These are phyloP conservation scores for Ataeniobius toweri DNA, from an alignment of 2,797 vertebrate genomes.

Conservation along the genomic window DNA sequence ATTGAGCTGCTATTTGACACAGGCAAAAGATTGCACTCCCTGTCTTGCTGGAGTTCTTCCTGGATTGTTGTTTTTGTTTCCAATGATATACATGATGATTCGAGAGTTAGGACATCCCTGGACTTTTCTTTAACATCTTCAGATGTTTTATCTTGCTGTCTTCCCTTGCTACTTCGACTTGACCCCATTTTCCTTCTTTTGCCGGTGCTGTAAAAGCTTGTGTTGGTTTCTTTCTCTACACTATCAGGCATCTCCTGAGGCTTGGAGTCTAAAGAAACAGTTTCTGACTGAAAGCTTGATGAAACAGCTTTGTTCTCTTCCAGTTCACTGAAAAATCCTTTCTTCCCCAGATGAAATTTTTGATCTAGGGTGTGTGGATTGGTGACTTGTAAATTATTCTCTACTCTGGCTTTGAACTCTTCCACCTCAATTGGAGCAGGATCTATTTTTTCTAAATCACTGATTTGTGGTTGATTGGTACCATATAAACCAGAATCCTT, in stretches of 20 bases:
- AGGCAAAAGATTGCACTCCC: neutral
- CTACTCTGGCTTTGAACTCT: slow-evolving; percentile 4
- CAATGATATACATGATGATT: neutral
- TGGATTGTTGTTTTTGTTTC: neutral
- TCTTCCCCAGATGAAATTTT: neutral
- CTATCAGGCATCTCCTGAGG: neutral
- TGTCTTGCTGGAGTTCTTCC: neutral
- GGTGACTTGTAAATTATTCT: neutral
- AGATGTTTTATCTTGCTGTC: neutral
- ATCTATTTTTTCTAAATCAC: neutral
- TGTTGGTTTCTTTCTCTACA: neutral
- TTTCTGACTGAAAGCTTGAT: slow-evolving; percentile 7
- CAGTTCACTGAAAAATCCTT: neutral
- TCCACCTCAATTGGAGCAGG: neutral
- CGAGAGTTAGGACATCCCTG: neutral
- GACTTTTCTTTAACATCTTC: neutral
- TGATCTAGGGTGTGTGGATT: neutral
- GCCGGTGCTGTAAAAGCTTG: neutral
- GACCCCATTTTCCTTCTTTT: slow-evolving; percentile 1
- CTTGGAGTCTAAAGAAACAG: neutral
- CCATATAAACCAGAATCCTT: slow-evolving; percentile 12
- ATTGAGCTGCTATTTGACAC: neutral
- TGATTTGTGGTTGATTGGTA: neutral
- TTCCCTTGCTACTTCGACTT: slow-evolving; percentile 8
- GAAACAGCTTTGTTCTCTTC: neutral